Conservation (phyloP, 1,140 invertebrate species). For the Drosophila ercepeae region DNA sequence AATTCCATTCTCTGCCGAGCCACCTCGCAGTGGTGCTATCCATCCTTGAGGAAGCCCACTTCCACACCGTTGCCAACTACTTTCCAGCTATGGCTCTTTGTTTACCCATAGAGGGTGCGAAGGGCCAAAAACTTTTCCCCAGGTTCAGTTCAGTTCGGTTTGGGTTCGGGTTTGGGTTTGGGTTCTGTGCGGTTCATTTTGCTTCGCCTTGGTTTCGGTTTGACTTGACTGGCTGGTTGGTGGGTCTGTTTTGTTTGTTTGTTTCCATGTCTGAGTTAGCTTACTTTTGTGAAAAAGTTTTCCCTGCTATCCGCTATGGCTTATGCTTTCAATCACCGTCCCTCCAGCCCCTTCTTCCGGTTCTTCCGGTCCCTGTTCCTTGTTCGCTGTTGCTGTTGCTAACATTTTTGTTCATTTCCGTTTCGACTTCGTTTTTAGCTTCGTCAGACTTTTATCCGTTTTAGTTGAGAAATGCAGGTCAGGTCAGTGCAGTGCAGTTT, state of each 20-base stretch:
- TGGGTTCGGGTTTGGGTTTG: too few relatives aligned
- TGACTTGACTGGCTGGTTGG: conserved; percentile 23
- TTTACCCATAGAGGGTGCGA: conserved; percentile 58
- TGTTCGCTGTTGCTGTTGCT: too few relatives aligned
- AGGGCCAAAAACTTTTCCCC: conserved; percentile 56
- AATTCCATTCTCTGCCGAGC: conserved; percentile 57
- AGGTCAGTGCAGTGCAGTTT: conserved; percentile 52
- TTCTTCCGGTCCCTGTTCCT: too few relatives aligned
- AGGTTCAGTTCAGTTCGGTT: conserved; percentile 21
- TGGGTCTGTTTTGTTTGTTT: conserved; percentile 62
- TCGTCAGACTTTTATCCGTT: conserved; percentile 48
- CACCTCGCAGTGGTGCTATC: conserved; percentile 6
- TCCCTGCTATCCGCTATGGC: conserved; percentile 43
- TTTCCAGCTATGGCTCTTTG: conserved; percentile 53
- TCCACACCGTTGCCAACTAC: conserved; percentile 46
- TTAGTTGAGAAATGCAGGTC: conserved; percentile 59
- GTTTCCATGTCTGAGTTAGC: conserved; percentile 67
- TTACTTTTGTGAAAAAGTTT: conserved; percentile 60
- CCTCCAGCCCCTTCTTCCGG: neutral
- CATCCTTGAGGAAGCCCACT: neutral
- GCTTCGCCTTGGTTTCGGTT: conserved; percentile 30
- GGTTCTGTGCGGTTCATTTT: conserved; percentile 18
- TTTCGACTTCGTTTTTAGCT: conserved; percentile 53
- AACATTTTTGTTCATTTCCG: conserved; percentile 68
- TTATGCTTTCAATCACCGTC: conserved; percentile 61